A percentile compares a stretch with the other conserved stretches of the same genome.
Conservation (phyloP, 2,888 invertebrate genomes). For the Plagodis pulveraria region DNA sequence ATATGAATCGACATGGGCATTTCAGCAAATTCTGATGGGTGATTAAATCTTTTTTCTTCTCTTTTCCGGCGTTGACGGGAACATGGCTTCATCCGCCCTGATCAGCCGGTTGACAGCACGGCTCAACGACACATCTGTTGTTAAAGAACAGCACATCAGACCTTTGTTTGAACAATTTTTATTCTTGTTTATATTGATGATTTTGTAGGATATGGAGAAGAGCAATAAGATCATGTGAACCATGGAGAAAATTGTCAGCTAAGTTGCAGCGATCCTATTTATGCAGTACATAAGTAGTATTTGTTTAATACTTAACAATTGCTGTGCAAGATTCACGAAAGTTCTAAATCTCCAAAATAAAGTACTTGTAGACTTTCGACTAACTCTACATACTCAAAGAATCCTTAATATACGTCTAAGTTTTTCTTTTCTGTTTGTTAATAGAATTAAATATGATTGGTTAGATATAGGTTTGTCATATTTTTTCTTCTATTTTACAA, state of each 20-base stretch:
- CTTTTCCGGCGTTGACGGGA: constrained; percentile 77
- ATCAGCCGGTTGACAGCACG: constrained; percentile 80
- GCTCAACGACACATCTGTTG: constrained; percentile 80
- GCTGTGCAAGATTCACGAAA: too few relatives aligned
- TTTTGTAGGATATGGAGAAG: constrained; percentile 2
- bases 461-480: too few relatives aligned
- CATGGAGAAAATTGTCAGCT: neutral
- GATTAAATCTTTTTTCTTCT: constrained; percentile 79
- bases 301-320: neutral
- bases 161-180: neutral
- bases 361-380: too few relatives aligned
- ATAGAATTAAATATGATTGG: too few relatives aligned
- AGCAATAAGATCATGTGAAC: constrained; percentile 1
- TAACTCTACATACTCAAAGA: too few relatives aligned
- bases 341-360: too few relatives aligned
- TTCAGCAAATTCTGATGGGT: constrained; percentile 13
- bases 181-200: constrained; percentile 6
- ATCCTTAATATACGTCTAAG: too few relatives aligned
- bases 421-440: too few relatives aligned
- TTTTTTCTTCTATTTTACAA: too few relatives aligned
- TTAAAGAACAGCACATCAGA: constrained; percentile 47
- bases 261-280: neutral
- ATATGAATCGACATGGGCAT: constrained; percentile 6
- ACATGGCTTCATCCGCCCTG: constrained; percentile 76
- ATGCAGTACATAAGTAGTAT: neutral